Evolutionary conservation across 2,797 vertebrate genomes (phyloP), one percentile per base, ranked within the genome.

Genomic region (Trachurus trachurus): DNA sequence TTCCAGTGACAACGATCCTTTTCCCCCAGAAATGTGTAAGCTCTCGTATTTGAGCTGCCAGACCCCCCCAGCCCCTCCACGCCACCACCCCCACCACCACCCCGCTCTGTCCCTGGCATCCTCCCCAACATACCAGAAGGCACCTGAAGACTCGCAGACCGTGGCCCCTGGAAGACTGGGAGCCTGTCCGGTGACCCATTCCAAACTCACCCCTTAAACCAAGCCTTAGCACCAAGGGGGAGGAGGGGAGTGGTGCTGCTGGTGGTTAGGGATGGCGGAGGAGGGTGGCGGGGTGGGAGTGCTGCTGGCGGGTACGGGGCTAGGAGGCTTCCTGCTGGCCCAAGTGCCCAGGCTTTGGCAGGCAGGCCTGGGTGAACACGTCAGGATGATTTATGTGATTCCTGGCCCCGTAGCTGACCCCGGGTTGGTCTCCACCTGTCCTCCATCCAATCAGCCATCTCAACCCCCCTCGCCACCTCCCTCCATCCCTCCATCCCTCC

Each of bases 351-450:
- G 70, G 70, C 84, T 78, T 63, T 68, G 69, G 72, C 87, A 82
- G 63, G 68, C 91, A 93, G 95, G 93, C 94, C 90, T 95, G 93
- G 86, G 78, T 93, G 93, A 92, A 94, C 94, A 92, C 66, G 94
- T 95, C 94, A 92, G 85, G 75, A 92, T 90, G 89, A 95, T 94
- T 95, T 91, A 90, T 82, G 87, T 93, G 89, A 94, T 34, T 87
- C 71, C 73, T 91, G 91, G 88, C 93, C 92, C 81, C 15, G 52
- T 49, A 72, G 70, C 86, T 61, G 90, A 95, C 93, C 92, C 83
- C 66, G 70, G 90, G 92, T 90, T 91, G 80, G 83, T 84, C 84
- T 94, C 92, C 92, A 94, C 94, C 94, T 94, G 94, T 92, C 92
- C 85, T 77, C 69, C 53, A 76, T 85, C 85, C 81, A 88, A 65